Evolutionary conservation across 2,888 invertebrate genomes (phyloP).

Genomic region (Aporophyla lueneburgensis): DNA sequence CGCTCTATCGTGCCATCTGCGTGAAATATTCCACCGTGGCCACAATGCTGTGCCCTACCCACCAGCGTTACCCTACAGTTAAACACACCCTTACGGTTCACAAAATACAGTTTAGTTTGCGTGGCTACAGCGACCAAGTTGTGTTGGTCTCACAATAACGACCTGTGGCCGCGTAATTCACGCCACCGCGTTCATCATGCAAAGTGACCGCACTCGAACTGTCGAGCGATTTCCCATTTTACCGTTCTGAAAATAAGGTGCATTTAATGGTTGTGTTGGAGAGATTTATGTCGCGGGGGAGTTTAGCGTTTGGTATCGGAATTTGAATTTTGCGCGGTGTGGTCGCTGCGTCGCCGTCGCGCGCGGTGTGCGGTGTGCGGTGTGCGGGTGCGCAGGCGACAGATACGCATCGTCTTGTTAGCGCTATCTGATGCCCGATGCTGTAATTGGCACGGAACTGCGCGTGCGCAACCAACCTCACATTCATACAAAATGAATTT

Average conservation of each 20-base stretch:
- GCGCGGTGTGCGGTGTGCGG: no score
- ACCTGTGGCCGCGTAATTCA: slow-evolving; percentile 89
- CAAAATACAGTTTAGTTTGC: slow-evolving; percentile 56
- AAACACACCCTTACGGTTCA: slow-evolving; percentile 28
- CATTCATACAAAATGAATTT: slow-evolving; percentile 75
- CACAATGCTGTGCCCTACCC: slow-evolving; percentile 72
- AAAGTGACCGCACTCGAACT: slow-evolving; percentile 77
- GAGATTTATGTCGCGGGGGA: slow-evolving; percentile 82
- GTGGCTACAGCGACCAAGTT: neutral
- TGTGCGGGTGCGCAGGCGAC: slow-evolving; percentile 66
- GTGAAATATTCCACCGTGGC: slow-evolving; percentile 86
- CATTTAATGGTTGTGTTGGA: slow-evolving; percentile 29
- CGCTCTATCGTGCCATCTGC: slow-evolving; percentile 87
- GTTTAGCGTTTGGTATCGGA: slow-evolving; percentile 81
- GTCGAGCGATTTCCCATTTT: slow-evolving; percentile 64
- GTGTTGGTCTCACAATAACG: slow-evolving; percentile 76
- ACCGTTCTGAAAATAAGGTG: slow-evolving; percentile 41
- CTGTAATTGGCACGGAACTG: slow-evolving; percentile 88
- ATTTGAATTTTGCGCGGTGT: slow-evolving; percentile 83
- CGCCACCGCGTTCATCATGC: slow-evolving; percentile 89
- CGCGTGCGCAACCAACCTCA: slow-evolving; percentile 74
- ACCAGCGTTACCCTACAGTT: slow-evolving; percentile 44
- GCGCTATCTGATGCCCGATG: slow-evolving; percentile 88
- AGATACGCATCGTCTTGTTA: slow-evolving; percentile 90
- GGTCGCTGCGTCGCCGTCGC: slow-evolving; percentile 62